Evolutionary conservation across 1,140 invertebrate species (phyloP).

Genomic region (Meloidogyne floridensis): DNA sequence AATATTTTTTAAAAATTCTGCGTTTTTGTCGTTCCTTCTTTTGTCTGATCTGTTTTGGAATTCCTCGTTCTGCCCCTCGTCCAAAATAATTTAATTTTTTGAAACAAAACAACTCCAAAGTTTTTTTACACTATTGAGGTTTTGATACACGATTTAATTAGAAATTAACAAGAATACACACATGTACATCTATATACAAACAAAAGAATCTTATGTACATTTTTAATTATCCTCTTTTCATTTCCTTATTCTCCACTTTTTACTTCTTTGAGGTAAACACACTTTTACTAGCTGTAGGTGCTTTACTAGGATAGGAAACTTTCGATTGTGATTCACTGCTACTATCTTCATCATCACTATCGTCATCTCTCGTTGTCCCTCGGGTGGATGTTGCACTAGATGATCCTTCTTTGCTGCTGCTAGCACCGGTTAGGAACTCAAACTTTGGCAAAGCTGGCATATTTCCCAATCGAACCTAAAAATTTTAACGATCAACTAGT

Average conservation of each 20-base stretch:
- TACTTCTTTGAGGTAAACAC: not conserved
- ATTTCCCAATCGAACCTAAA: not conserved
- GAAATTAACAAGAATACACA: too few species aligned
- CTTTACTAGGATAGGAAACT: not conserved
- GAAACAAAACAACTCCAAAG: too few species aligned
- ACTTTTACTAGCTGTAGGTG: not conserved
- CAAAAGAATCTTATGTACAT: too few species aligned
- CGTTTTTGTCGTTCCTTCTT: too few species aligned
- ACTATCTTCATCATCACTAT: not conserved
- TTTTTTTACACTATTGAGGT: too few species aligned
- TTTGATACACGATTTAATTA: too few species aligned
- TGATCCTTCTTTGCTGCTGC: not conserved
- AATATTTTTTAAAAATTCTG: too few species aligned
- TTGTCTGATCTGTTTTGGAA: too few species aligned
- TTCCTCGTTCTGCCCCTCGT: too few species aligned
- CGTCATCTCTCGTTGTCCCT: not conserved
- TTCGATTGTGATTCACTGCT: not conserved
- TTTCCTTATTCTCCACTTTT: not conserved
- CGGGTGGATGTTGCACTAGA: not conserved
- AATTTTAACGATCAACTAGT: not conserved
- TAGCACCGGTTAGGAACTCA: not conserved
- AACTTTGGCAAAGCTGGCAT: constrained; percentile 5
- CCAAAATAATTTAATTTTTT: too few species aligned
- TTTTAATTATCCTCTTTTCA: not conserved
- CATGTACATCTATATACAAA: too few species aligned